These are phyloP conservation scores for Calyptommatus sinebrachiatus DNA, from an alignment of 2,113 vertebrate species.

Conservation along the genomic window DNA sequence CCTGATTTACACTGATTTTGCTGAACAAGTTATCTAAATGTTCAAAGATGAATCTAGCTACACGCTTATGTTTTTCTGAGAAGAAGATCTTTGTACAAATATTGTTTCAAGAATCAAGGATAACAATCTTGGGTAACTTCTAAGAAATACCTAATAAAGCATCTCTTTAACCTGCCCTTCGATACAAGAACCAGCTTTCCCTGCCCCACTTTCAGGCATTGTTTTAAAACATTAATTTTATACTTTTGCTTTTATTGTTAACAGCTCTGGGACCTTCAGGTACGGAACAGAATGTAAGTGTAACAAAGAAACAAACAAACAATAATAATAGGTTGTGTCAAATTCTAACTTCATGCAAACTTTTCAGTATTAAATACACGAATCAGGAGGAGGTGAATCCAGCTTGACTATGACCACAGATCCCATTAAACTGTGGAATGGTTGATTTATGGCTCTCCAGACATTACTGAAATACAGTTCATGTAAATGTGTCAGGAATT, in stretches of 20 bases:
- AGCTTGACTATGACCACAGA: not conserved
- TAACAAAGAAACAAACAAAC: not conserved
- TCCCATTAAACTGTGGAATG: too few relatives aligned
- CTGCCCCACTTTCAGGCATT: too few relatives aligned
- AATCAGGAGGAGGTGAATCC: not conserved
- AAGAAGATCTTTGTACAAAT: not conserved
- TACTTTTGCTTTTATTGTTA: too few relatives aligned
- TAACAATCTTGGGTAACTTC: not conserved
- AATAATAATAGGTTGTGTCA: not conserved
- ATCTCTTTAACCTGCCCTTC: too few relatives aligned
- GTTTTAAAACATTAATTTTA: too few relatives aligned
- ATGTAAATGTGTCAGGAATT: too few relatives aligned
- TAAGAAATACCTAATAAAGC: not conserved
- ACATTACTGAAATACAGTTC: too few relatives aligned
- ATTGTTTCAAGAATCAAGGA: not conserved
- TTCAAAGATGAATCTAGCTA: not conserved
- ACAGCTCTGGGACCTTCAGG: too few relatives aligned
- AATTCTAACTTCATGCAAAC: not conserved
- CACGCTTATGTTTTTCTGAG: too few relatives aligned
- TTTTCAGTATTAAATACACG: not conserved
- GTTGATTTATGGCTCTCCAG: too few relatives aligned
- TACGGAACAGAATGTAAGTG: too few relatives aligned
- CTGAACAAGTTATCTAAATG: not conserved
- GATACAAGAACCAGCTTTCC: too few relatives aligned
- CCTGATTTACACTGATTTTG: not conserved